phyloP scores from a whole-genome alignment of 1,140 invertebrate genomes.

The Brachionus asplanchnoidis region DNA sequence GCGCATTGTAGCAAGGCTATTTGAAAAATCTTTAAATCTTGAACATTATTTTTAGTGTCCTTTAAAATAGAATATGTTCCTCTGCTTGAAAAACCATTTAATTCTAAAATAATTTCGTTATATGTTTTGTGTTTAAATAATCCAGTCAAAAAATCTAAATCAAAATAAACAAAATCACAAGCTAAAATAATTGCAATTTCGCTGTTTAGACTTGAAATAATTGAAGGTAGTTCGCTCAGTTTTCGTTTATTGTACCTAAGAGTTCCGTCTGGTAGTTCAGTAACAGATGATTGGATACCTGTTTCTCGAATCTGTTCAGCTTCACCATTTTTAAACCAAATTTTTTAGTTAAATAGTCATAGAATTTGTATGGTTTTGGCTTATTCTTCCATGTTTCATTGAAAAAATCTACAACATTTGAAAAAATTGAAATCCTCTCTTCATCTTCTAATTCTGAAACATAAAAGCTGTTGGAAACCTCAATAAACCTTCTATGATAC shows the following conservation, averaged over 20 bases:
- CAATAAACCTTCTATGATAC: constrained; percentile 41
- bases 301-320: neutral
- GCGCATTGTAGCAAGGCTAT: neutral
- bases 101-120: neutral
- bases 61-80: neutral
- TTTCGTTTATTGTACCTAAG: constrained; percentile 37
- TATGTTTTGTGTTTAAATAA: neutral
- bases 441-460: neutral
- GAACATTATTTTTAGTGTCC: neutral
- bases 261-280: neutral
- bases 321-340: neutral
- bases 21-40: neutral
- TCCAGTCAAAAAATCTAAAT: constrained; percentile 8
- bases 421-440: neutral
- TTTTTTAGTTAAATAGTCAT: constrained; percentile 14
- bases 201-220: neutral
- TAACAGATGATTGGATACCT: neutral
- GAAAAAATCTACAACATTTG: constrained; percentile 32
- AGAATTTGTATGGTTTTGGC: constrained; percentile 19
- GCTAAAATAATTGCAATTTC: neutral
- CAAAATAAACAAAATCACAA: neutral
- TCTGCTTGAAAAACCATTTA: neutral
- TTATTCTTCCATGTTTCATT: constrained; percentile 40
- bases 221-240: neutral
- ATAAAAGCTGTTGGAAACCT: neutral